Evolutionary conservation across 2,888 invertebrate genomes (phyloP).

Genomic region (Plagodis pulveraria): DNA sequence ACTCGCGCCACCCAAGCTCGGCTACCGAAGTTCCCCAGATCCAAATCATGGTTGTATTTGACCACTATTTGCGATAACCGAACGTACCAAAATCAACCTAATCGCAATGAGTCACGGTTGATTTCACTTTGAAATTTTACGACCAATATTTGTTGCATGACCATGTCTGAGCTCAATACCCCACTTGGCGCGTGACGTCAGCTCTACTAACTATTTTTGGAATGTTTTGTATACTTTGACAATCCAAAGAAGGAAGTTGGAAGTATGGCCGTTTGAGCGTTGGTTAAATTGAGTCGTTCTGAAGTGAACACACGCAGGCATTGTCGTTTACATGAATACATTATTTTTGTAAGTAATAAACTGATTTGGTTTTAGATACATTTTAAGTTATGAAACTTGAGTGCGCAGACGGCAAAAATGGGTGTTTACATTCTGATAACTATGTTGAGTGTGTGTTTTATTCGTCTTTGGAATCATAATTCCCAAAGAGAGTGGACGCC

Average conservation of each 20-base stretch:
- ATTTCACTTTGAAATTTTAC: too few relatives aligned
- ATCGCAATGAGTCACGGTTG: not conserved
- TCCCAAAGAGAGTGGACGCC: too few relatives aligned
- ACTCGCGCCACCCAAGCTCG: constrained; percentile 73
- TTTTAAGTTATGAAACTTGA: not conserved
- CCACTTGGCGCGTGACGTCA: constrained; percentile 22
- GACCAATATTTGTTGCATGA: not conserved
- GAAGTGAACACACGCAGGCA: constrained; percentile 1
- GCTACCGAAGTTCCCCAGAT: constrained; percentile 54
- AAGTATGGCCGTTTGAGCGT: constrained; percentile 4
- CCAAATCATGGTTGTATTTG: not conserved
- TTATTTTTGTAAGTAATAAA: not conserved
- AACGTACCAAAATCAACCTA: not conserved
- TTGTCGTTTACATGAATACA: too few relatives aligned
- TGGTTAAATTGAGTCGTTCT: constrained; percentile 7
- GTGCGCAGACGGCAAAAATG: too few relatives aligned
- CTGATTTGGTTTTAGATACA: not conserved
- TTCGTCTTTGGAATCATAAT: too few relatives aligned
- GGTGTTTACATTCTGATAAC: too few relatives aligned
- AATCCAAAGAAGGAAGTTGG: constrained; percentile 25
- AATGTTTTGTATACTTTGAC: constrained; percentile 22
- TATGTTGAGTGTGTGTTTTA: too few relatives aligned
- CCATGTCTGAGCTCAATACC: constrained; percentile 3
- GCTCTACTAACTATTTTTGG: constrained; percentile 18
- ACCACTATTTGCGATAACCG: not conserved